These are phyloP conservation scores for Acanthornis magna DNA, from an alignment of 2,797 vertebrate genomes.

Conservation along the genomic window DNA sequence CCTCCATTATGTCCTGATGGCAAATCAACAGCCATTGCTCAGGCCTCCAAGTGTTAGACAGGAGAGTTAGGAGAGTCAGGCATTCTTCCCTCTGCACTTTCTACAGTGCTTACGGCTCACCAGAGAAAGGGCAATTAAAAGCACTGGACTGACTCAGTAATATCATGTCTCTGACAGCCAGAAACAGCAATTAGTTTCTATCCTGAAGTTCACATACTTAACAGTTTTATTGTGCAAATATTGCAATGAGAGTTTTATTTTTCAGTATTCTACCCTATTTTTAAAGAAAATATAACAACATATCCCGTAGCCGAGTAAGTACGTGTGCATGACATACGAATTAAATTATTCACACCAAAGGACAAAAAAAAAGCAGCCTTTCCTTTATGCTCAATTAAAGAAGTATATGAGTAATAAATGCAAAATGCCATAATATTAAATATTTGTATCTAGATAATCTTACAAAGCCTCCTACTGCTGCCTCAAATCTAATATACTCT, in stretches of 20 bases:
- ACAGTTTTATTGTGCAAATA: background rate
- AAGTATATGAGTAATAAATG: conserved; percentile 2
- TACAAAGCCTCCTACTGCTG: conserved; percentile 44
- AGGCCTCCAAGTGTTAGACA: background rate
- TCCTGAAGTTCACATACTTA: background rate
- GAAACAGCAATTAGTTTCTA: background rate
- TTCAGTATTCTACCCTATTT: background rate
- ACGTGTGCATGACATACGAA: background rate
- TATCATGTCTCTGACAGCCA: background rate
- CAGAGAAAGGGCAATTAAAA: background rate
- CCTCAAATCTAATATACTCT: conserved; percentile 32
- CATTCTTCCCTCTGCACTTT: background rate
- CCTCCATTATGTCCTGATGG: background rate
- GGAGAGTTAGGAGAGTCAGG: background rate
- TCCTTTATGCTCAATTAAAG: conserved; percentile 35
- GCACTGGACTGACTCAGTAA: background rate
- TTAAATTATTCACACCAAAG: conserved; percentile 26
- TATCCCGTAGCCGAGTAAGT: background rate
- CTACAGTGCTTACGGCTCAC: background rate
- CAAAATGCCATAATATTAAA: conserved; percentile 20
- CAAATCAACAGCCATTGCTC: background rate
- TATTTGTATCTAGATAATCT: conserved; percentile 40
- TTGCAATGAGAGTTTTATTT: background rate
- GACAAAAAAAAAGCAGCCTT: background rate
- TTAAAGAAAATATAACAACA: background rate